Evolutionary conservation across 2,888 invertebrate species (phyloP), one percentile per base, ranked within the genome.

Genomic region (Andrena fulva): DNA sequence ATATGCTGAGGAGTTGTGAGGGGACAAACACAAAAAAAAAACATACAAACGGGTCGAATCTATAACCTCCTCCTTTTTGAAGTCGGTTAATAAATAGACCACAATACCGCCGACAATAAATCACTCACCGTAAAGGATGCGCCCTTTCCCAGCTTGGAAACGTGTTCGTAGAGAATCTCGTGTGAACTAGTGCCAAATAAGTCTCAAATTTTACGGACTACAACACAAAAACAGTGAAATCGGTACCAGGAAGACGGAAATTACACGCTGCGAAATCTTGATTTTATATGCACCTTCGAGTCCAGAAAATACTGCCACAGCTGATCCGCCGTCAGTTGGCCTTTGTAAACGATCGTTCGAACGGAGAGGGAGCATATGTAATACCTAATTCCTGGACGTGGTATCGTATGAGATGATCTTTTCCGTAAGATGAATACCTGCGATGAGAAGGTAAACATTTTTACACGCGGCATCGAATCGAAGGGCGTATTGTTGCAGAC

Each of bases 131-230:
- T 91, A 99, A 95, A 16, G 99, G 99, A 95, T 99, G 99, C 24
- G 99, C 99, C 90, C 99, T 96, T 94, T 99, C 99, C 99, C 99
- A 99, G 93, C 98, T 99, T 66, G 99, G 99, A 94, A 99, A 99
- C 33, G 99, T 99, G 94, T 99, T 99, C 86, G 99, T 99, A 16
- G 99, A 99, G 95, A 99, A 99, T 87, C 99, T 96, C 56, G 99
- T 99, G 94, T 99, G 99, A 7, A 99, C 99, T 93, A 99, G 94
- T 59, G 99, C 98, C 94, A 99, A 94, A 94, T 99, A 99, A 2
- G 99, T 98, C 91, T 98, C 97, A 95, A 97, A 99, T 88, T 96
- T 95, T 1, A 97, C 97, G 94, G 96, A 96, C 97, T 98, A 95
- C n/a, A 85, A 60, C 7, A 27, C 69, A 64, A 31, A 56, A 63